These are phyloP conservation scores for Pharmacophagus antenor DNA, from an alignment of 2,888 invertebrate species.

Conservation along the genomic window DNA sequence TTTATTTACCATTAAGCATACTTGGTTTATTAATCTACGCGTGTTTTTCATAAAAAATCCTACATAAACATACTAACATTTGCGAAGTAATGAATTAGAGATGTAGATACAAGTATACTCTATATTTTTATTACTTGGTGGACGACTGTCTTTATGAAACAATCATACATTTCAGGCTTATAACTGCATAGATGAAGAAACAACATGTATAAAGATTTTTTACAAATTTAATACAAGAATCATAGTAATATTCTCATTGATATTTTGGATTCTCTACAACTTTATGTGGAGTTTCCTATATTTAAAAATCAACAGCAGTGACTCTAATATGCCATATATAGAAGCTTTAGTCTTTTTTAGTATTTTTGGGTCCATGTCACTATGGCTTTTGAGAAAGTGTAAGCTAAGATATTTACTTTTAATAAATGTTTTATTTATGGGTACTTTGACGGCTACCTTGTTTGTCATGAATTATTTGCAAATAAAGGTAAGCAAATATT, in stretches of 20 bases:
- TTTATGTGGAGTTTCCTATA: constrained; percentile 61
- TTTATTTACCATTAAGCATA: too few relatives aligned
- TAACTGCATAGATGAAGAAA: constrained; percentile 57
- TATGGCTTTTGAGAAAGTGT: constrained; percentile 48
- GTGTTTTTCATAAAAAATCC: too few relatives aligned
- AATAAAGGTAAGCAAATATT: constrained; percentile 36
- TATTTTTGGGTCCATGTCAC: constrained; percentile 48
- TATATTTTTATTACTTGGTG: too few relatives aligned
- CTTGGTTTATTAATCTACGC: too few relatives aligned
- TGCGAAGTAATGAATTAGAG: too few relatives aligned
- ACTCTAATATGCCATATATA: constrained; percentile 40
- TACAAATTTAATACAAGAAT: constrained; percentile 56
- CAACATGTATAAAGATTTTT: constrained; percentile 55
- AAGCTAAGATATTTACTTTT: constrained; percentile 50
- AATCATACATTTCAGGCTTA: constrained; percentile 59
- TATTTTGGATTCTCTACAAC: constrained; percentile 56
- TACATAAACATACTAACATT: too few relatives aligned
- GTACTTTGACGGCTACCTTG: constrained; percentile 45
- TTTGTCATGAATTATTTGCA: constrained; percentile 37
- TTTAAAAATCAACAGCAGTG: constrained; percentile 49
- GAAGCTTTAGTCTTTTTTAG: constrained; percentile 47
- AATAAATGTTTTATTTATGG: constrained; percentile 51
- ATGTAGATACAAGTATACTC: too few relatives aligned
- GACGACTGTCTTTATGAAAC: too few relatives aligned
- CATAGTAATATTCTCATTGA: constrained; percentile 41